A percentile compares a stretch with the other conserved stretches of the same genome.
These are phyloP conservation scores for Bujurquina vittata DNA, from an alignment of 2,113 vertebrate species.

Conservation along the genomic window DNA sequence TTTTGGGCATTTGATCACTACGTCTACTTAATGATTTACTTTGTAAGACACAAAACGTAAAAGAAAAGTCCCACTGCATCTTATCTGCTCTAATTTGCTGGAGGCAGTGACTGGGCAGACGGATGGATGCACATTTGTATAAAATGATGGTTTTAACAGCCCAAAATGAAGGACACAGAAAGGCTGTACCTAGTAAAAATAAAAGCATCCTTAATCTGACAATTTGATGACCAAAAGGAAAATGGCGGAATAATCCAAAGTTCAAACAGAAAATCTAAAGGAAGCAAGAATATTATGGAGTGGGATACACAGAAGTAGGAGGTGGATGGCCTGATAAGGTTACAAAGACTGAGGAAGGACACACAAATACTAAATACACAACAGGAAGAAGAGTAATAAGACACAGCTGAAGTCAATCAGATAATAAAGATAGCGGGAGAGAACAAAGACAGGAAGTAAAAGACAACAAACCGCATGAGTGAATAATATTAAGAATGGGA, in stretches of 20 bases:
- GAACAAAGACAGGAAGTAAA: not conserved
- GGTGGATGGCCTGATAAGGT: not conserved
- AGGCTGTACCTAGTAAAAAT: not conserved
- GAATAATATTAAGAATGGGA: not conserved
- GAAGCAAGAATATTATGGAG: not conserved
- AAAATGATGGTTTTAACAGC: not conserved
- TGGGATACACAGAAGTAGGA: too few species aligned
- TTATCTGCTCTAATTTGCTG: not conserved
- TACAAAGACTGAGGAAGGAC: not conserved
- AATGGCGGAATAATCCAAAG: not conserved
- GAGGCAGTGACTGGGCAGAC: not conserved
- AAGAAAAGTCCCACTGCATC: not conserved
- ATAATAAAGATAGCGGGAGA: not conserved
- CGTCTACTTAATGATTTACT: not conserved
- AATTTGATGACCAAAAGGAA: fast-evolving
- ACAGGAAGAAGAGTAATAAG: not conserved
- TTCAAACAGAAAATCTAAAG: not conserved
- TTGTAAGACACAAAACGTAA: not conserved
- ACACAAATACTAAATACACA: not conserved
- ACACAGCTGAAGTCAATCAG: not conserved
- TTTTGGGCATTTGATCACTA: not conserved
- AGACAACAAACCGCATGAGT: not conserved
- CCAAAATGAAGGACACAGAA: not conserved
- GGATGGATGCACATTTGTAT: not conserved
- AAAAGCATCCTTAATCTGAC: not conserved